A percentile compares a stretch with the other conserved stretches of the same genome.
phyloP scores from a whole-genome alignment of 2,113 vertebrate genomes.

The Numida meleagris region DNA sequence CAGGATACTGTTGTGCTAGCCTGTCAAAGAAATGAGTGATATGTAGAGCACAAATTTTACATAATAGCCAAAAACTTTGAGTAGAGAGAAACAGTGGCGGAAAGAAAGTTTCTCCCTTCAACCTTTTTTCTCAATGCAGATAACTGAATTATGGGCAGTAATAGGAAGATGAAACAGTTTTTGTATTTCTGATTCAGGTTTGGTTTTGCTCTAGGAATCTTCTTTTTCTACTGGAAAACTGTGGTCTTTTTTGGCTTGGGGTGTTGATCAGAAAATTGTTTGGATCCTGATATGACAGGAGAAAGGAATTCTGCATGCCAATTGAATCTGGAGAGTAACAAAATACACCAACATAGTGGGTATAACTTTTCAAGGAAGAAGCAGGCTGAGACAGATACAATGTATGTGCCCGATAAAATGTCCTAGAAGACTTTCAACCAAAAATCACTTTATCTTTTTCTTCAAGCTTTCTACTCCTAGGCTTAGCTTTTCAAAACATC shows the following conservation, averaged over 20 bases:
- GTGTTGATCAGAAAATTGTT: background rate
- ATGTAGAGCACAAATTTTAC: background rate
- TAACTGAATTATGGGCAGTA: background rate
- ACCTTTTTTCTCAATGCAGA: background rate
- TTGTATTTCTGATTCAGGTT: background rate
- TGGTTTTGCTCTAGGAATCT: background rate
- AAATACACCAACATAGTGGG: background rate
- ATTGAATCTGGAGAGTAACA: background rate
- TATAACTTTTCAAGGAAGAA: background rate
- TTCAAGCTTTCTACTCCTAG: background rate
- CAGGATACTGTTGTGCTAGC: background rate
- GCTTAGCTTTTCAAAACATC: background rate
- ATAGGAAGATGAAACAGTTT: background rate
- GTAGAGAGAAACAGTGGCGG: background rate
- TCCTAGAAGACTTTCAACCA: background rate
- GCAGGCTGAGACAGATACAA: background rate
- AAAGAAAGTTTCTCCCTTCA: background rate
- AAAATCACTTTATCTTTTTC: background rate
- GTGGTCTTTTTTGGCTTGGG: background rate
- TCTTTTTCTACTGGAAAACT: background rate
- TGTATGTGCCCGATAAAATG: background rate
- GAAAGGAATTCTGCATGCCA: background rate
- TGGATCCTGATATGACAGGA: background rate
- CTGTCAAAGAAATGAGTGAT: background rate
- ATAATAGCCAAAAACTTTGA: fast-evolving